Conservation (phyloP, 2,888 invertebrate species). For the Caenorhabditis sp. region DNA sequence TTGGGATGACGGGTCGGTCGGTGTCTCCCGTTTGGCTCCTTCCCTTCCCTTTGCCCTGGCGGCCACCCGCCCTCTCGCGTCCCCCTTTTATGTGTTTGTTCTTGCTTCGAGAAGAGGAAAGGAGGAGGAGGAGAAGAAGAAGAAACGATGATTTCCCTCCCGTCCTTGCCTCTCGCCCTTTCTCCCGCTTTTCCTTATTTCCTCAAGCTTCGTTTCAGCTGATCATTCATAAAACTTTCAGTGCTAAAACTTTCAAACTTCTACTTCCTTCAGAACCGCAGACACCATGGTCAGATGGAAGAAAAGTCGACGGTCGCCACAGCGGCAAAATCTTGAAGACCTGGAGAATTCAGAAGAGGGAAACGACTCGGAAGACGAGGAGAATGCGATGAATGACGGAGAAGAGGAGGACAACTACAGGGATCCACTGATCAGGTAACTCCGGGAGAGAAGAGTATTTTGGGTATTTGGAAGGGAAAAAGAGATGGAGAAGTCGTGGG, state of each 20-base stretch:
- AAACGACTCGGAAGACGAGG: conserved; percentile 12
- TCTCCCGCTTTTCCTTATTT: not conserved
- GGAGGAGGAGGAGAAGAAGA: no score
- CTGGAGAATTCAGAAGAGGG: conserved; percentile 2
- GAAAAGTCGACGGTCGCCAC: not conserved
- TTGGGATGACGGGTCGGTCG: conserved; percentile 33
- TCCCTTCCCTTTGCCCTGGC: no score
- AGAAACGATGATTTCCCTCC: conserved; percentile 43
- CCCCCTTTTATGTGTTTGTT: conserved; percentile 53
- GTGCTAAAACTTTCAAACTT: not conserved
- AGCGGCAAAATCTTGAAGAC: not conserved
- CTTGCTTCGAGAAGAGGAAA: conserved; percentile 45
- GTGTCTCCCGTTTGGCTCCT: no score
- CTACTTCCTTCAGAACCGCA: not conserved
- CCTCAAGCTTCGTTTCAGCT: not conserved
- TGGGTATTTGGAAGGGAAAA: no score
- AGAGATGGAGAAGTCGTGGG: not conserved
- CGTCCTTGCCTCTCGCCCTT: conserved; percentile 13
- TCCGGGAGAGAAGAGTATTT: no score
- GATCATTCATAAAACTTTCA: no score
- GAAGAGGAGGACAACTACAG: conserved; percentile 39
- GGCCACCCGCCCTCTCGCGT: not conserved
- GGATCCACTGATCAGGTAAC: conserved; percentile 39
- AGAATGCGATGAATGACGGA: conserved; percentile 11
- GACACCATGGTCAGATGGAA: conserved; percentile 36